phyloP scores from a whole-genome alignment of 2,888 invertebrate species.

The Mesorhabditis spiculigera region DNA sequence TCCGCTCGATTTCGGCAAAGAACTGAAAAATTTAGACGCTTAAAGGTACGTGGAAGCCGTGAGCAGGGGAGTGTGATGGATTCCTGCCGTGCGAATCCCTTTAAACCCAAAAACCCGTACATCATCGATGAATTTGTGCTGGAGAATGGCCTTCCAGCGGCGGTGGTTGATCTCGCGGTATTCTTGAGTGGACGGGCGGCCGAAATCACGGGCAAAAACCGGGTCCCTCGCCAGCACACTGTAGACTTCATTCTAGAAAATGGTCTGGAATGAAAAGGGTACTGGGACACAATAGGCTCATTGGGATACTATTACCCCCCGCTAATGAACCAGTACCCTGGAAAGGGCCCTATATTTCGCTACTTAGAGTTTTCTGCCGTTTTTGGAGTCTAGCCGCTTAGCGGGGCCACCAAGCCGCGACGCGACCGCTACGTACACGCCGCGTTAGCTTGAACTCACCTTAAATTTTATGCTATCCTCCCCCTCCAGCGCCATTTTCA shows the following conservation, averaged over 20 bases:
- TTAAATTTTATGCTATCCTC: slow-evolving; percentile 72
- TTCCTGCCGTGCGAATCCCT: neutral
- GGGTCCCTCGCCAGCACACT: slow-evolving; percentile 75
- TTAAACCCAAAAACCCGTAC: slow-evolving; percentile 20
- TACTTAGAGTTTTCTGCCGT: too few relatives aligned
- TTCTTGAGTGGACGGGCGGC: slow-evolving; percentile 65
- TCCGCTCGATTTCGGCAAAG: slow-evolving; percentile 17
- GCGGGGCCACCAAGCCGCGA: too few relatives aligned
- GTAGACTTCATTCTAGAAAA: slow-evolving; percentile 74
- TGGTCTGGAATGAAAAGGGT: neutral
- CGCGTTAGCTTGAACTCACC: too few relatives aligned
- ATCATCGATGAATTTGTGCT: slow-evolving; percentile 67
- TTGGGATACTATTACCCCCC: too few relatives aligned
- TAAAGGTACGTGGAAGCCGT: neutral
- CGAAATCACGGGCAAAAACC: slow-evolving; percentile 62
- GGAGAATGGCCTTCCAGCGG: slow-evolving; percentile 67
- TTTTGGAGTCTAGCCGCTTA: too few relatives aligned
- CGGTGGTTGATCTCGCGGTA: slow-evolving; percentile 62
- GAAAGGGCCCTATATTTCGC: too few relatives aligned
- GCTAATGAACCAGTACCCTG: too few relatives aligned
- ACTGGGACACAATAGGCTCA: too few relatives aligned
- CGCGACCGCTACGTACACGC: too few relatives aligned
- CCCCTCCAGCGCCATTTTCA: slow-evolving; percentile 77
- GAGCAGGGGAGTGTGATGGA: neutral
- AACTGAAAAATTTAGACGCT: slow-evolving; percentile 14